Evolutionary conservation across 2,888 invertebrate genomes (phyloP).

Genomic region (Ctena decussata): DNA sequence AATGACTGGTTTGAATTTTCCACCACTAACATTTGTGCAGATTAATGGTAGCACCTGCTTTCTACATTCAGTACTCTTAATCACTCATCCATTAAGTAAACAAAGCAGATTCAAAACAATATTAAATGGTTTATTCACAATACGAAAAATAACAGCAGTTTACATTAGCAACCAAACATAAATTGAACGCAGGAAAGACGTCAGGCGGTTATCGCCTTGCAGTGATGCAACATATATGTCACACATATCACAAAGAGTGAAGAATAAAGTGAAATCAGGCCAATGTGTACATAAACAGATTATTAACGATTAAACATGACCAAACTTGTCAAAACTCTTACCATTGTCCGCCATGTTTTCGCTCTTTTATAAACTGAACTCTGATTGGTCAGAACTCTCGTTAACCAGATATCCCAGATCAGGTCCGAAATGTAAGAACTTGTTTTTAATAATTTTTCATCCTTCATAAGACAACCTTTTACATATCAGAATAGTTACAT

Average conservation of each 20-base stretch:
- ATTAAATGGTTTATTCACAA: not conserved
- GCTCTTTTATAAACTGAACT: not conserved
- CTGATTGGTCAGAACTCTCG: not conserved
- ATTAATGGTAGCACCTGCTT: too few relatives aligned
- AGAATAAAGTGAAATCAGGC: not conserved
- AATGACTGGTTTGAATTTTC: not conserved
- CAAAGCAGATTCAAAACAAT: not conserved
- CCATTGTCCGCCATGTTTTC: constrained; percentile 65
- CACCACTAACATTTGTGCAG: not conserved
- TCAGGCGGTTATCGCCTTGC: too few relatives aligned
- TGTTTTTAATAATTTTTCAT: too few relatives aligned
- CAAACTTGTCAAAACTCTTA: constrained; percentile 58
- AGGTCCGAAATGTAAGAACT: too few relatives aligned
- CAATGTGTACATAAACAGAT: constrained; percentile 17
- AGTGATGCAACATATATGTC: not conserved
- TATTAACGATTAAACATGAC: constrained; percentile 54
- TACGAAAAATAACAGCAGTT: constrained; percentile 14
- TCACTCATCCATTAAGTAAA: not conserved
- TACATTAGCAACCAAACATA: constrained; percentile 59
- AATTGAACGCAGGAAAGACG: not conserved
- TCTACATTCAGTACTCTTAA: too few relatives aligned
- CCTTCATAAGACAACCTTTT: too few relatives aligned
- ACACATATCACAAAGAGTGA: not conserved
- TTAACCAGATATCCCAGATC: too few relatives aligned
- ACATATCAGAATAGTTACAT: too few relatives aligned